These are phyloP conservation scores for Amphipyra tragopoginis DNA, from an alignment of 2,888 invertebrate species.

Conservation along the genomic window DNA sequence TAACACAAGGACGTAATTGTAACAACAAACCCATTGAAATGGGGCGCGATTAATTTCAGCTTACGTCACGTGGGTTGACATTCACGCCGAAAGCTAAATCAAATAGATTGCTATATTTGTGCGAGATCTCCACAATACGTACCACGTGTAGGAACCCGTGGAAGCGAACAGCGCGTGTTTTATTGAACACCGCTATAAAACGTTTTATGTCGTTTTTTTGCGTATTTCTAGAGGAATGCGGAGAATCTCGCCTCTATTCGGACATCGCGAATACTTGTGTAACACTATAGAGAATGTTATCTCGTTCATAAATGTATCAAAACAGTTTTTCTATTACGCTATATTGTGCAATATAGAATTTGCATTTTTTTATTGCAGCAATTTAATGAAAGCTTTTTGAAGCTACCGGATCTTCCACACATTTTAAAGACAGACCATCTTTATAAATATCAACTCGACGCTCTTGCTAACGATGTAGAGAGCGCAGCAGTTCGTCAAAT, in stretches of 20 bases:
- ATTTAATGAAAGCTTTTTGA: too few relatives aligned
- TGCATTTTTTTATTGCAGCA: too few relatives aligned
- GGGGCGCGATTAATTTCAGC: too few relatives aligned
- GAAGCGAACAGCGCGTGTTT: conserved; percentile 8
- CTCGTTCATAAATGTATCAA: neutral
- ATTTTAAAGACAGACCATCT: too few relatives aligned
- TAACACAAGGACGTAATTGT: too few relatives aligned
- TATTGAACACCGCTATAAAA: conserved; percentile 38
- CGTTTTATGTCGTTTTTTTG: conserved; percentile 19
- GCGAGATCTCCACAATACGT: neutral
- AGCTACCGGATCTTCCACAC: too few relatives aligned
- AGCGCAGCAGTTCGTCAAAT: neutral
- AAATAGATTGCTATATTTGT: conserved; percentile 26
- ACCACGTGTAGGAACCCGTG: conserved; percentile 1
- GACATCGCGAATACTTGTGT: neutral
- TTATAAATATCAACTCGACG: too few relatives aligned
- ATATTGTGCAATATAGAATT: neutral
- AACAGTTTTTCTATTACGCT: neutral
- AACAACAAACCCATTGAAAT: too few relatives aligned
- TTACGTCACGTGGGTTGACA: conserved; percentile 11
- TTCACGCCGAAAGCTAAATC: neutral
- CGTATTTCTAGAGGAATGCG: conserved; percentile 12
- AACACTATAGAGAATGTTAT: neutral
- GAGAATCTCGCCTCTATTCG: neutral
- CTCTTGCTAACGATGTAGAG: neutral